Conservation (phyloP, 2,113 vertebrate genomes). For the Boleophthalmus pectinirostris region DNA sequence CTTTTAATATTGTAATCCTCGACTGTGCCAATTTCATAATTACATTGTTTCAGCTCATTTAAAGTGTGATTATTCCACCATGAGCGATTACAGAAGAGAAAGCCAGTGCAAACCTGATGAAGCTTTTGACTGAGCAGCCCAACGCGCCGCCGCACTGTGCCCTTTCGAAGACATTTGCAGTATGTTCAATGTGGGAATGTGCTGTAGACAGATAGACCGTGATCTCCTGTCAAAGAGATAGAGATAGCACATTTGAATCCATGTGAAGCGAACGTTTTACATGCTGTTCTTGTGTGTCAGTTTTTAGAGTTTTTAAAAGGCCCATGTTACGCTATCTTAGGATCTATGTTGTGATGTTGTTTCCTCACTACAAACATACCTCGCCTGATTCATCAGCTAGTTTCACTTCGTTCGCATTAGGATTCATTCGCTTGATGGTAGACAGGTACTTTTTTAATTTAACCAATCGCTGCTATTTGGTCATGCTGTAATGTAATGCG, state of each 20-base stretch:
- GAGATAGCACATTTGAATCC: background rate
- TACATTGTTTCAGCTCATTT: conserved; percentile 71
- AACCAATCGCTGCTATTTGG: too few relatives aligned
- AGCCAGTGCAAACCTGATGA: conserved; percentile 21
- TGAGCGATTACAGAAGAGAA: conserved; percentile 54
- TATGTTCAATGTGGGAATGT: conserved; percentile 36
- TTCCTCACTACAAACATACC: too few relatives aligned
- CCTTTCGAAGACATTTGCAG: conserved; percentile 55
- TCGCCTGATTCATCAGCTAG: too few relatives aligned
- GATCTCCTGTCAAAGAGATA: conserved; percentile 2
- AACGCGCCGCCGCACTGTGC: conserved; percentile 32
- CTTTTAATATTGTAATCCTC: conserved; percentile 61
- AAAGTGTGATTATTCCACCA: conserved; percentile 62
- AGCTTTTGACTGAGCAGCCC: conserved; percentile 46
- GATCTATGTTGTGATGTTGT: too few relatives aligned
- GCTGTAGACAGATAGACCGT: background rate
- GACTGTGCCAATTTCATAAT: conserved; percentile 66
- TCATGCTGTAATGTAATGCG: too few relatives aligned
- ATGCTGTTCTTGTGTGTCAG: background rate
- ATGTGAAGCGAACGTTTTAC: background rate
- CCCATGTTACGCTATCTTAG: too few relatives aligned
- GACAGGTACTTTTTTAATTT: too few relatives aligned
- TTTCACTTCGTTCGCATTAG: too few relatives aligned
- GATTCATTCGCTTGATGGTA: too few relatives aligned
- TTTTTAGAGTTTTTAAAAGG: background rate